A percentile compares a stretch with the other conserved stretches of the same genome.
Conservation (phyloP, 2,797 vertebrate species). For the Periparus ater region DNA sequence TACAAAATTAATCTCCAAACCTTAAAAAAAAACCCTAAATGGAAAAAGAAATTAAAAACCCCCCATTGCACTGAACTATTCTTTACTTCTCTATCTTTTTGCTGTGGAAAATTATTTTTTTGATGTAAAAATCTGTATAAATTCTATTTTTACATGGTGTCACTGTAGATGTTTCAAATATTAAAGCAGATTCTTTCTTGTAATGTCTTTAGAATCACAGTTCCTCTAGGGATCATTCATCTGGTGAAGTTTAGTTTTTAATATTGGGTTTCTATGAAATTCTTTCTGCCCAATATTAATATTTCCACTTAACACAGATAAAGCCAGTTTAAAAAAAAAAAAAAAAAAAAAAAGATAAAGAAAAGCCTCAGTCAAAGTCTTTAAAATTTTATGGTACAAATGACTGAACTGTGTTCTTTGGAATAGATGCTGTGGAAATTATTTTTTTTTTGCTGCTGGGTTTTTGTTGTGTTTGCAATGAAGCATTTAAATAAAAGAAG, state of each 20-base stretch:
- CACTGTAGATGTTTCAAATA: background rate
- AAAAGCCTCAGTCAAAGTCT: constrained; percentile 1
- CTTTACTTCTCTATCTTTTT: background rate
- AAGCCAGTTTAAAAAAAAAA: background rate
- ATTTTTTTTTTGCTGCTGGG: background rate
- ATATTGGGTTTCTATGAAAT: background rate
- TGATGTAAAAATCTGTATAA: background rate
- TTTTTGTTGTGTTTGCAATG: background rate
- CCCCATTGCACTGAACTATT: background rate
- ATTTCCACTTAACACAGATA: background rate
- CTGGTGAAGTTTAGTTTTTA: background rate
- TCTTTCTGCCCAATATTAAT: background rate
- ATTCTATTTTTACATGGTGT: background rate
- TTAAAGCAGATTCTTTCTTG: background rate
- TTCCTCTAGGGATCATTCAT: background rate
- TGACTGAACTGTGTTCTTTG: background rate
- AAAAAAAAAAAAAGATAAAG: background rate
- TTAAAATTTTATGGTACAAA: background rate
- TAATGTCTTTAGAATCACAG: background rate
- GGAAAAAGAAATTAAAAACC: background rate
- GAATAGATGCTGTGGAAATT: constrained; percentile 49
- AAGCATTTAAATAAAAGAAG: constrained; percentile 16
- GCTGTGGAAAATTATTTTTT: background rate
- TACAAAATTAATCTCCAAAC: background rate
- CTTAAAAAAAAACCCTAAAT: background rate